phyloP scores from a whole-genome alignment of 2,797 vertebrate species.

The Naso thynnoides region DNA sequence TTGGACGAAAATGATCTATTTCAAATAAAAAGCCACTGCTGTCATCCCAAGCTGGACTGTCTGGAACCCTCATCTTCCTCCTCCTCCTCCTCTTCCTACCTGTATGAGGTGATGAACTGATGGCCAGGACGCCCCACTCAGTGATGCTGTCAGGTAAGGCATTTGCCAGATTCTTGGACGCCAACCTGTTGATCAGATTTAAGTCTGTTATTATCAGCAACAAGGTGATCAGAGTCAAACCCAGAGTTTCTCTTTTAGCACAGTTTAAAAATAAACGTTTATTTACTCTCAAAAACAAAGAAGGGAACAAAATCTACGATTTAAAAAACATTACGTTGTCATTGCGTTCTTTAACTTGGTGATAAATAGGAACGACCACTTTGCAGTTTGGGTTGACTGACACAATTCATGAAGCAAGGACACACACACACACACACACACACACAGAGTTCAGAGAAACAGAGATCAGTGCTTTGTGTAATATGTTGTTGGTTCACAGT shows the following conservation, averaged over 20 bases:
- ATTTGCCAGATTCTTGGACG: constrained; percentile 13
- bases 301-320: neutral
- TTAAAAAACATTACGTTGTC: too few species aligned
- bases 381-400: neutral
- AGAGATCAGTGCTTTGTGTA: neutral
- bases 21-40: too few species aligned
- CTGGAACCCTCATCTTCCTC: too few species aligned
- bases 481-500: neutral
- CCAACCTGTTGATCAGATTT: constrained; percentile 68
- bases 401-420: neutral
- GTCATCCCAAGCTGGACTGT: too few species aligned
- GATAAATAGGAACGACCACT: neutral
- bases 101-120: constrained; percentile 82
- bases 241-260: neutral
- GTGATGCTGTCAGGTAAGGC: constrained; percentile 87
- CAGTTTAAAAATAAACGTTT: neutral
- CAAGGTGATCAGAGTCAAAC: neutral
- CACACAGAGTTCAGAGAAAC: neutral
- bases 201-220: neutral
- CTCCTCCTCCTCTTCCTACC: constrained; percentile 64
- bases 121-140: constrained; percentile 86
- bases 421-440: neutral
- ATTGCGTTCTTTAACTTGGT: constrained; percentile 2
- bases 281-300: neutral
- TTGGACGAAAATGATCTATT: too few species aligned